These are phyloP conservation scores for Scotopteryx bipunctaria DNA, from an alignment of 2,888 invertebrate genomes.

Conservation along the genomic window DNA sequence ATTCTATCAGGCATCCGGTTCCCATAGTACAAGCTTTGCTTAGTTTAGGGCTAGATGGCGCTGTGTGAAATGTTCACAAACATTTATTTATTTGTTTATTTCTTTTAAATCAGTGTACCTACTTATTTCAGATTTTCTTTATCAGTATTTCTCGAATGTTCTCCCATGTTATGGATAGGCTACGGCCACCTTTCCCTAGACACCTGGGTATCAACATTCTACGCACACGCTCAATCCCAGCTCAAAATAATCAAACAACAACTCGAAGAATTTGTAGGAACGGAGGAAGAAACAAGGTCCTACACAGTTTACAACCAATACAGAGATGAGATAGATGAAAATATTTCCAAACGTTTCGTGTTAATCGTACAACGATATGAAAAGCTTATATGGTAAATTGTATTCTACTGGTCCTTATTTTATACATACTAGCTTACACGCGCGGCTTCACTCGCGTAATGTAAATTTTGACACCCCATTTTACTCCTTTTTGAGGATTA, in stretches of 20 bases:
- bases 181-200: constrained; percentile 49
- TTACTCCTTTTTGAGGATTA: no score
- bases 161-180: constrained; percentile 42
- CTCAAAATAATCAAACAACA: constrained; percentile 53
- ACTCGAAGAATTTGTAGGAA: constrained; percentile 43
- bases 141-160: constrained; percentile 39
- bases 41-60: no score
- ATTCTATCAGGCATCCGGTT: no score
- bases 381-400: constrained; percentile 46
- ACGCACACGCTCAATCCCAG: constrained; percentile 50
- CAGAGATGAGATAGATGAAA: constrained; percentile 39
- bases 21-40: no score
- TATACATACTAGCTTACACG: no score
- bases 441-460: no score
- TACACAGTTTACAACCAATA: constrained; percentile 20
- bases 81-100: no score
- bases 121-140: constrained; percentile 43
- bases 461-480: no score
- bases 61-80: no score
- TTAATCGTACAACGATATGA: constrained; percentile 49
- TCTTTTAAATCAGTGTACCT: no score
- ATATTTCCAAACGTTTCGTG: constrained; percentile 40
- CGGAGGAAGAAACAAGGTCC: neutral
- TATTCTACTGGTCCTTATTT: no score
- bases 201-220: constrained; percentile 45